Base-by-base conservation (phyloP, 1,140 invertebrate genomes). In the Schlechtendalia chinensis region DNA sequence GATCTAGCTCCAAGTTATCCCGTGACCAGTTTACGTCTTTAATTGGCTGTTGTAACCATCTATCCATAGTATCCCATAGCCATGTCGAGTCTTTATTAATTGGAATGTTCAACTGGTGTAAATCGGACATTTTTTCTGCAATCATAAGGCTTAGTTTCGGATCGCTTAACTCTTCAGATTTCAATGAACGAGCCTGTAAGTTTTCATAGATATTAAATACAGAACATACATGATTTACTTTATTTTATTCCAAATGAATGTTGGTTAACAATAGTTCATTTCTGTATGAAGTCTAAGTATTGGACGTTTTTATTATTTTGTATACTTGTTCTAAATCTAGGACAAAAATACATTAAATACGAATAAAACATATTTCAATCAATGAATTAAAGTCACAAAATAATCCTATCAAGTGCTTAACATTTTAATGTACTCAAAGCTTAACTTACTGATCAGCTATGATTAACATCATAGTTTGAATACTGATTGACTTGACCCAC, bases 11-110 rank as follows among this genome's bases (percentile, higher is more conserved):
- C 11, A 63, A 47, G 24, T 79, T 79, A 2, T 79, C 75, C 1
- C 58, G 14, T 22, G 29, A 67, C 79, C 50, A 69, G 5, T 56
- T 71, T 11, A 45, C 17, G 22, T 69, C 53, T 22, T 63, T 54
- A 54, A 39, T 56, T 56, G 47, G 63, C 3, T 81, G 79, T 50
- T 81, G 61, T 53, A 71, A 53, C 79, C 91, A 94, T 82, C 91
- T 91, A 16, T 88, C 86, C 87, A 96, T 93, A 1, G 93, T 96
- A 82, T 95, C 93, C 92, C 94, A 97, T 0, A 98, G 86, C 95
- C 95, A 98, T 39, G 91, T 91, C 3, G 96, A 95, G 83, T 97
- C 94, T 87, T 98, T 98, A 80, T 92, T 95, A 81, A 98, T 91
- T 0, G 97, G 97, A 82, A 98, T 94, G 85, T 97, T 93, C 87